Conservation (phyloP, 2,113 vertebrate genomes). For the Scortum barcoo region DNA sequence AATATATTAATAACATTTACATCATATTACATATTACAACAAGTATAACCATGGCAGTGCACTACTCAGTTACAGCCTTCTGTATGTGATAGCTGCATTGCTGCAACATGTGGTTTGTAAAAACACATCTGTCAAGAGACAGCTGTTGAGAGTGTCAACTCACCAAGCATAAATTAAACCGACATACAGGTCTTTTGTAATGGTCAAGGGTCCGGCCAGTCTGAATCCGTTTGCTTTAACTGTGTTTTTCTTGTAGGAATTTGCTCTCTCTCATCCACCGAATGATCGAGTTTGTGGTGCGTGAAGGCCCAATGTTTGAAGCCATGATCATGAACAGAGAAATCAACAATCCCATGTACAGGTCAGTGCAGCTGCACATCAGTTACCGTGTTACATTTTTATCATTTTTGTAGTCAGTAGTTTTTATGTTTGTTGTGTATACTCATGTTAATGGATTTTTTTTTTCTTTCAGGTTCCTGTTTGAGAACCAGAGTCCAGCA, state of each 20-base stretch:
- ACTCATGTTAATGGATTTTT: background rate
- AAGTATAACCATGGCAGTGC: background rate
- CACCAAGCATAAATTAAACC: conserved; percentile 59
- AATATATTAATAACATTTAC: too few species aligned
- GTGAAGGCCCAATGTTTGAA: conserved; percentile 99
- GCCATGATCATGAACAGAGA: conserved; percentile 99
- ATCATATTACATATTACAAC: background rate
- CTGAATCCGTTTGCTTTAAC: conserved; percentile 99
- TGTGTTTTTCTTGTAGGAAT: conserved; percentile 99
- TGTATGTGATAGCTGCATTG: background rate
- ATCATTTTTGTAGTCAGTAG: accelerated
- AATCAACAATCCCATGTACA: conserved; percentile 99
- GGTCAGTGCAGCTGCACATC: conserved; percentile 78
- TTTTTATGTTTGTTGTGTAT: background rate
- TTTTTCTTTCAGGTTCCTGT: conserved; percentile 90
- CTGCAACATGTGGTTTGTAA: background rate
- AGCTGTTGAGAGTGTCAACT: conserved; percentile 37
- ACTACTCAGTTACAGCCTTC: background rate
- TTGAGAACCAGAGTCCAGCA: conserved; percentile 99
- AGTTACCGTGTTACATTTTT: accelerated
- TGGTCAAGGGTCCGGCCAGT: conserved; percentile 72
- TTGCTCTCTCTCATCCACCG: conserved; percentile 99
- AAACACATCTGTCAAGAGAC: conserved; percentile 1
- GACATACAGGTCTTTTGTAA: conserved; percentile 56
- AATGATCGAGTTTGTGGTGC: conserved; percentile 99